phyloP scores from a whole-genome alignment of 2,888 invertebrate genomes.

The Limnephilus auricula region DNA sequence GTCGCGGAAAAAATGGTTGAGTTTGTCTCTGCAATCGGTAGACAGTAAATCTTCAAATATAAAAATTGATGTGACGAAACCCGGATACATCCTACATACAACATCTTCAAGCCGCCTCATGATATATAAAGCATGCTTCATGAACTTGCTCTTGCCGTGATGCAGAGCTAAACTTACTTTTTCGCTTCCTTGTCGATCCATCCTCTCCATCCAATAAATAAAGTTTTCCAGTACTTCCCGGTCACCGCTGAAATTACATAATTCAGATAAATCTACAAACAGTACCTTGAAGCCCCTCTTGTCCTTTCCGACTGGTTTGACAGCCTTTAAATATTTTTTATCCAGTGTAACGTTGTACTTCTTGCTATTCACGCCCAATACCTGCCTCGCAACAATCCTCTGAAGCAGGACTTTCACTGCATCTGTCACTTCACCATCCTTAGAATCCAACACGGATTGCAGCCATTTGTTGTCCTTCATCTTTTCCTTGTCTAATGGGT shows the following conservation, averaged over 20 bases:
- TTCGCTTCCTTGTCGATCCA: not conserved
- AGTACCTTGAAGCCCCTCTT: not conserved
- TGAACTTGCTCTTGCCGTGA: not conserved
- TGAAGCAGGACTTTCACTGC: too few relatives aligned
- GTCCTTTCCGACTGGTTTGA: not conserved
- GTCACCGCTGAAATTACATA: not conserved
- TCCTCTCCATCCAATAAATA: not conserved
- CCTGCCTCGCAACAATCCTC: too few relatives aligned
- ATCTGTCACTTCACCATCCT: too few relatives aligned
- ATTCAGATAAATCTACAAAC: not conserved
- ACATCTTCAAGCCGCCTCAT: not conserved
- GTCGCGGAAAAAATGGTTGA: not conserved
- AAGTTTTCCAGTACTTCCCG: not conserved
- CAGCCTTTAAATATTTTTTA: conserved; percentile 4
- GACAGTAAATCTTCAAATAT: conserved; percentile 30
- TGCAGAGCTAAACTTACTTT: not conserved
- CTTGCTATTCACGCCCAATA: too few relatives aligned
- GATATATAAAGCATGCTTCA: not conserved
- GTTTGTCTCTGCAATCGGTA: not conserved
- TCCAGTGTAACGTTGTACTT: not conserved
- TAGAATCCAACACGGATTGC: too few relatives aligned
- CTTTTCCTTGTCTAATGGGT: too few relatives aligned
- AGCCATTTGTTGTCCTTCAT: too few relatives aligned
- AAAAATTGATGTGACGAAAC: not conserved
- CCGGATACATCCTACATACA: not conserved